A percentile compares a stretch with the other conserved stretches of the same genome.
Evolutionary conservation across 2,113 vertebrate species (phyloP).

Genomic region (Rhagologus leucostigma): DNA sequence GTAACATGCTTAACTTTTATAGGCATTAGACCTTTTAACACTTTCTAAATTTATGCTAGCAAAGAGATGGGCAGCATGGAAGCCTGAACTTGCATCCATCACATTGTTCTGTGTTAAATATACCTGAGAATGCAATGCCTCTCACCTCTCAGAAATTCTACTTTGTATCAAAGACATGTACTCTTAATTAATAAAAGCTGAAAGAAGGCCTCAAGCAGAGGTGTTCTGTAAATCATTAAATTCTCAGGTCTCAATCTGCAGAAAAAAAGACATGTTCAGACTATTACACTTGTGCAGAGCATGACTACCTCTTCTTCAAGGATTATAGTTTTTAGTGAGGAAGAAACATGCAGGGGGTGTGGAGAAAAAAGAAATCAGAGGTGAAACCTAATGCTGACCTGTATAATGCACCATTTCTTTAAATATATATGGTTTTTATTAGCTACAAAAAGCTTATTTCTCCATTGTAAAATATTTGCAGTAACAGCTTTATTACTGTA

Average conservation of each 20-base stretch:
- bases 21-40: background rate
- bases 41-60: background rate
- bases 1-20: background rate
- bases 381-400: background rate
- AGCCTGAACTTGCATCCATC: background rate
- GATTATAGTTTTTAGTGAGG: background rate
- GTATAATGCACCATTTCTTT: background rate
- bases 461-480: background rate
- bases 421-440: background rate
- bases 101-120: background rate
- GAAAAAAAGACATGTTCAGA: background rate
- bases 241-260: background rate
- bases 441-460: background rate
- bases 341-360: background rate
- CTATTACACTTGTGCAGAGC: background rate
- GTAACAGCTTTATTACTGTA: background rate
- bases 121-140: background rate
- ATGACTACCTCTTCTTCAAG: background rate
- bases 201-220: background rate
- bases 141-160: background rate
- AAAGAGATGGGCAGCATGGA: background rate
- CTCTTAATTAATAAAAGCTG: background rate
- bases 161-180: background rate
- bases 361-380: background rate
- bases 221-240: background rate